A percentile compares a stretch with the other conserved stretches of the same genome.
Evolutionary conservation across 2,113 vertebrate species (phyloP).

Genomic region (Neotoma lepida): DNA sequence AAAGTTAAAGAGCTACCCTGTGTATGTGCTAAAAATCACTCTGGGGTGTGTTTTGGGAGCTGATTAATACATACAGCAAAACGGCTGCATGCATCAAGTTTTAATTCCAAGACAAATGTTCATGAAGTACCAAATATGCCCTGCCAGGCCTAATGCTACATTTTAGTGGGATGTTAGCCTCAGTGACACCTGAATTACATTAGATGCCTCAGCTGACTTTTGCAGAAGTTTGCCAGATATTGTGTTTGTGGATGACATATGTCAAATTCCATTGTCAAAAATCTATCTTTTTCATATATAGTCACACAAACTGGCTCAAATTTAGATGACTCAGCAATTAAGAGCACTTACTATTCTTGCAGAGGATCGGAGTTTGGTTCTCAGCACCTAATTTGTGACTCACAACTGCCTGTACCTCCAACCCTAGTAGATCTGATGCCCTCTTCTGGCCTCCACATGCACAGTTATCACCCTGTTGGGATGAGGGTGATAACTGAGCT

Average conservation of each 20-base stretch:
- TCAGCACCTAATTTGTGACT: not conserved
- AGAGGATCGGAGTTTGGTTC: not conserved
- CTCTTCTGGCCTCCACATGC: not conserved
- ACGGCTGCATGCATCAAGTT: conserved; percentile 71
- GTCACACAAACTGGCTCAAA: not conserved
- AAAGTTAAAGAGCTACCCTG: conserved; percentile 58
- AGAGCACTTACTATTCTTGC: not conserved
- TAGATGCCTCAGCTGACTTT: not conserved
- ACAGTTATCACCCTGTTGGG: not conserved
- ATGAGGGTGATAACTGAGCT: too few relatives aligned
- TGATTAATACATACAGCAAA: conserved; percentile 74
- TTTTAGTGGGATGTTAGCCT: conserved; percentile 8
- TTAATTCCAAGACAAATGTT: conserved; percentile 75
- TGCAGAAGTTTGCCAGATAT: conserved; percentile 53
- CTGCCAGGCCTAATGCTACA: conserved; percentile 46
- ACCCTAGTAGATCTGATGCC: not conserved
- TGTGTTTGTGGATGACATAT: conserved; percentile 48
- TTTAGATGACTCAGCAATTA: not conserved
- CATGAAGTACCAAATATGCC: conserved; percentile 71
- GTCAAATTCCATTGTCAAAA: not conserved
- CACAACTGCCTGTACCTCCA: not conserved
- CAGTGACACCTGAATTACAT: conserved; percentile 45
- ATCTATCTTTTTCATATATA: not conserved
- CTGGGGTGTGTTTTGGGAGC: conserved; percentile 81
- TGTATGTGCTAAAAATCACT: conserved; percentile 78